These are phyloP conservation scores for Rhegmatorhina hoffmannsi DNA, from an alignment of 2,113 vertebrate species.

Conservation along the genomic window DNA sequence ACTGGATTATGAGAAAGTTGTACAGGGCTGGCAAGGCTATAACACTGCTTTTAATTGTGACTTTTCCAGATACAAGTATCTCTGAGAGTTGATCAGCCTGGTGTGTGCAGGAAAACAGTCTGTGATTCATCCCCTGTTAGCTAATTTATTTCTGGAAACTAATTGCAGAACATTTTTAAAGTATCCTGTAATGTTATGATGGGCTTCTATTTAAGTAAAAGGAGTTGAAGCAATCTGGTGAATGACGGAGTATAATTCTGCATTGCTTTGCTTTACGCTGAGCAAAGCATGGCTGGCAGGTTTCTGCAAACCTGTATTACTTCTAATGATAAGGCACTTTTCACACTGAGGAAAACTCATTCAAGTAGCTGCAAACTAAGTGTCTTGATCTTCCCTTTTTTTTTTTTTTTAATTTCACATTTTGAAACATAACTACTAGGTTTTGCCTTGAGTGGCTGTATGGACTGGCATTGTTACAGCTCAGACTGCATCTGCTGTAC, in stretches of 20 bases:
- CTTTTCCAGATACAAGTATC: not conserved
- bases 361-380: not conserved
- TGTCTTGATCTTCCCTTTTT: not conserved
- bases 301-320: not conserved
- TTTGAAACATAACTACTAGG: not conserved
- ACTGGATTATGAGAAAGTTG: not conserved
- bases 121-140: not conserved
- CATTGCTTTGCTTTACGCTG: not conserved
- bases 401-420: not conserved
- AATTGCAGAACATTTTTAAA: not conserved
- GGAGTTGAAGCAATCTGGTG: not conserved
- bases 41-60: not conserved
- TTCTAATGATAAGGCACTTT: not conserved
- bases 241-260: not conserved
- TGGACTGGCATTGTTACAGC: not conserved
- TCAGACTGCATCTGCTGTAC: not conserved
- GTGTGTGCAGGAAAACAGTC: not conserved
- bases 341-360: not conserved
- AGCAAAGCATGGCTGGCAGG: not conserved
- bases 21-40: not conserved
- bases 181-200: not conserved
- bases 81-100: not conserved
- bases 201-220: not conserved
- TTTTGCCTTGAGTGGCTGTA: not conserved
- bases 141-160: slow-evolving; percentile 19